Conservation (phyloP, 2,888 invertebrate species). For the Ectobius pallidus region DNA sequence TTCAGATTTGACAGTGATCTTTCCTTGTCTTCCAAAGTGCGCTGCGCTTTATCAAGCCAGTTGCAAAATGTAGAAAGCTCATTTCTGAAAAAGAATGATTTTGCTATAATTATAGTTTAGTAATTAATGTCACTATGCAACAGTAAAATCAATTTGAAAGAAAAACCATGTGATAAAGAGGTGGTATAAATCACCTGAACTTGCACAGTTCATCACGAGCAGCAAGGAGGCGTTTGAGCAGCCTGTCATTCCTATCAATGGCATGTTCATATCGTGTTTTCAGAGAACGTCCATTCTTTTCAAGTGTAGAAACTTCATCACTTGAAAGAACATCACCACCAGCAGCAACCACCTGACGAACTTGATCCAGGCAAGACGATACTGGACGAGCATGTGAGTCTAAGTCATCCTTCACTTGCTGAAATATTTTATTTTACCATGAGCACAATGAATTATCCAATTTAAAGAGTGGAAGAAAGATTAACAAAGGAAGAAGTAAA, state of each 20-base stretch:
- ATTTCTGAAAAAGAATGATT: conserved; percentile 44
- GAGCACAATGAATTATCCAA: too few relatives aligned
- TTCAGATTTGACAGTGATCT: conserved; percentile 78
- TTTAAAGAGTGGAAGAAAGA: too few relatives aligned
- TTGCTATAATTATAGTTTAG: too few relatives aligned
- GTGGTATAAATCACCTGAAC: too few relatives aligned
- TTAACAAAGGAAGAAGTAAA: too few relatives aligned
- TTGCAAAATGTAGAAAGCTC: conserved; percentile 81
- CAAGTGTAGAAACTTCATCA: conserved; percentile 86
- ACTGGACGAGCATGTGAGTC: conserved; percentile 86
- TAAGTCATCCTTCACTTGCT: conserved; percentile 89
- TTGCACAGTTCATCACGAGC: conserved; percentile 90
- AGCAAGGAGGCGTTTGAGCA: conserved; percentile 75
- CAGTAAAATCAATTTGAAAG: too few relatives aligned
- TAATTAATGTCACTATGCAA: too few relatives aligned
- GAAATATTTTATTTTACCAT: conserved; percentile 38
- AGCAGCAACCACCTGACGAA: conserved; percentile 86
- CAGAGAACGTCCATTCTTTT: conserved; percentile 83
- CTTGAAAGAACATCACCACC: conserved; percentile 91
- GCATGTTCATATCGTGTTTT: conserved; percentile 83
- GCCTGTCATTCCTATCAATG: conserved; percentile 77
- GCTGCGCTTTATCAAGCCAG: conserved; percentile 84
- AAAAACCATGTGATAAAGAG: too few relatives aligned
- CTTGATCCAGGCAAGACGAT: conserved; percentile 85
- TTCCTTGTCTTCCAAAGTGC: conserved; percentile 84